Conservation (phyloP, 2,797 vertebrate genomes). For the Pangasius krempfi region DNA sequence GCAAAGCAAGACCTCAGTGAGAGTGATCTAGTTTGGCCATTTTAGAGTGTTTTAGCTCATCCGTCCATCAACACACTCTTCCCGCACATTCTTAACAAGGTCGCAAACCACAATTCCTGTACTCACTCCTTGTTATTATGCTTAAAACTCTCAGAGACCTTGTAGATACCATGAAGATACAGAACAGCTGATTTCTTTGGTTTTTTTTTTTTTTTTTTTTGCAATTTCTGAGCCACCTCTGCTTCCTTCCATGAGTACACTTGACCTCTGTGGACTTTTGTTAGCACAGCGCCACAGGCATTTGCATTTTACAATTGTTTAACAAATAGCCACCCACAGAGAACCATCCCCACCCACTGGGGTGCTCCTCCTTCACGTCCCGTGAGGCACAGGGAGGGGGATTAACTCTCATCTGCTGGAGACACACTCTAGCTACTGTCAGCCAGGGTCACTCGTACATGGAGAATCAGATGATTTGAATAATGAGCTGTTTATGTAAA, state of each 20-base stretch:
- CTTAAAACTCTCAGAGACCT: background rate
- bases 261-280: slow-evolving; percentile 70
- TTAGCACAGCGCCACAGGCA: slow-evolving; percentile 68
- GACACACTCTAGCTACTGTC: slow-evolving; percentile 24
- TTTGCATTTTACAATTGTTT: slow-evolving; percentile 79
- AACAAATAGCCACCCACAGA: slow-evolving; percentile 74
- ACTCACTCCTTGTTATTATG: background rate
- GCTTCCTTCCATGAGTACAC: slow-evolving; percentile 44
- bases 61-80: background rate
- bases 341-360: slow-evolving; percentile 66
- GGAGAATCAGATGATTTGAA: slow-evolving; percentile 37
- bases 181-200: background rate
- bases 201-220: background rate
- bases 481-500: slow-evolving; percentile 45
- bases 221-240: slow-evolving; percentile 46
- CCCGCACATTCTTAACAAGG: slow-evolving; percentile 10
- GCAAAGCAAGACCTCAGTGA: slow-evolving; percentile 4
- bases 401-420: slow-evolving; percentile 16
- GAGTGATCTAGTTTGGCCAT: slow-evolving; percentile 6
- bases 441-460: slow-evolving; percentile 37
- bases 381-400: slow-evolving; percentile 32
- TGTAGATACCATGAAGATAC: background rate
- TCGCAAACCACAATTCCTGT: background rate
- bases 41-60: slow-evolving; percentile 3
- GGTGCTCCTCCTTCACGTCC: slow-evolving; percentile 60